phyloP scores from a whole-genome alignment of 2,113 vertebrate species.

The Rhea pennata region DNA sequence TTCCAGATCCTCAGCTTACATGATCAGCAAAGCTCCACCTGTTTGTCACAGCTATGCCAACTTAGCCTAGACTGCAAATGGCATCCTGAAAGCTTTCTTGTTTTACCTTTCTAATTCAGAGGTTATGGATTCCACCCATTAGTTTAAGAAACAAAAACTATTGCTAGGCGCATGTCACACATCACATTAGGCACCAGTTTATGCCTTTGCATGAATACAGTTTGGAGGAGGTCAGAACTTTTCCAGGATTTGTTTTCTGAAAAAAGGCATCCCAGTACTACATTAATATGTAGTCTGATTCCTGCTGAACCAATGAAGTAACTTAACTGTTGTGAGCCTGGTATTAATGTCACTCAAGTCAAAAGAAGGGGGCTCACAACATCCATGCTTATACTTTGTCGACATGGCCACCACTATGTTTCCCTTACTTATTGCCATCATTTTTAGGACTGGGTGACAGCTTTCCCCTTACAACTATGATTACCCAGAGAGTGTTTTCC shows the following conservation, averaged over 20 bases:
- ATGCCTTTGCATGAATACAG: neutral
- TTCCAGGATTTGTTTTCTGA: conserved; percentile 1
- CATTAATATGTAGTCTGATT: conserved; percentile 57
- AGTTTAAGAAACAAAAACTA: neutral
- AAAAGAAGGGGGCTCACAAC: conserved; percentile 47
- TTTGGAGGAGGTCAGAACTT: neutral
- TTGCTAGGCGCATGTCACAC: neutral
- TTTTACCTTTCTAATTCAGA: neutral
- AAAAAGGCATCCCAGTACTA: conserved; percentile 18
- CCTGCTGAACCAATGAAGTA: conserved; percentile 57
- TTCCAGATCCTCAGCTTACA: neutral
- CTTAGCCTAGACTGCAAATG: neutral
- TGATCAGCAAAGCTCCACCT: neutral
- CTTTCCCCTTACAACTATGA: neutral
- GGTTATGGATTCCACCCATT: neutral
- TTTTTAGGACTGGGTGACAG: conserved; percentile 1
- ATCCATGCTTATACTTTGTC: conserved; percentile 33
- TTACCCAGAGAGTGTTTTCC: conserved; percentile 11
- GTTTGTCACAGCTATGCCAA: neutral
- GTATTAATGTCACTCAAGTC: conserved; percentile 45
- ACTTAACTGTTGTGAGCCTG: conserved; percentile 53
- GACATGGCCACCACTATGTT: conserved; percentile 21
- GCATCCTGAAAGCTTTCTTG: neutral
- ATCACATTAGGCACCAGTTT: neutral
- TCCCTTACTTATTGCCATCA: neutral